Conservation (phyloP, 2,888 invertebrate genomes). For the Andrena bicolor region DNA sequence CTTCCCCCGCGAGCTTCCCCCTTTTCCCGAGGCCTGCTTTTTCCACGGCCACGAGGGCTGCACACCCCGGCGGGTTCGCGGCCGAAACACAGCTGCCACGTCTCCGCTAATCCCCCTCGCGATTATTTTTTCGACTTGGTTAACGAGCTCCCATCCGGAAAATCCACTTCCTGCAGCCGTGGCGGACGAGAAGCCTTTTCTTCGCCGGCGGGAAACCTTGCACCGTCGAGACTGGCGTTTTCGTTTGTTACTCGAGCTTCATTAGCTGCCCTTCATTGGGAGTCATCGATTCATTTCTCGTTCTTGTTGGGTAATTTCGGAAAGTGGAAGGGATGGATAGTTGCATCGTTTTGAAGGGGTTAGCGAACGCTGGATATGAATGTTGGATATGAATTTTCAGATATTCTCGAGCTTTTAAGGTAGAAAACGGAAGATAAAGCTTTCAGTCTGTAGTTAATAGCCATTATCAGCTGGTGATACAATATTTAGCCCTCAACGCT, state of each 20-base stretch:
- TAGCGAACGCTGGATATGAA: too few relatives aligned
- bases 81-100: slow-evolving; percentile 16
- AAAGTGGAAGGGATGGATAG: too few relatives aligned
- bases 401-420: too few relatives aligned
- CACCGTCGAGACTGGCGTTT: neutral
- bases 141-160: slow-evolving; percentile 26
- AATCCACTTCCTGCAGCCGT: slow-evolving; percentile 24
- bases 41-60: neutral
- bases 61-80: neutral
- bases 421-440: too few relatives aligned
- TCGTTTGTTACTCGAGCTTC: neutral
- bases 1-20: slow-evolving; percentile 32
- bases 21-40: slow-evolving; percentile 3
- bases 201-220: neutral
- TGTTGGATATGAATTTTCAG: too few relatives aligned
- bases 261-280: neutral
- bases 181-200: neutral
- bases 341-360: too few relatives aligned
- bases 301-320: too few relatives aligned
- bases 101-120: slow-evolving; percentile 17
- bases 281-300: too few relatives aligned
- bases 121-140: slow-evolving; percentile 39
- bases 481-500: neutral
- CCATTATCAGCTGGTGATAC: neutral
- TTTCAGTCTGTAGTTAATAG: too few relatives aligned